Base-by-base conservation (phyloP, 2,113 vertebrate genomes). In the Chitala chitala region DNA sequence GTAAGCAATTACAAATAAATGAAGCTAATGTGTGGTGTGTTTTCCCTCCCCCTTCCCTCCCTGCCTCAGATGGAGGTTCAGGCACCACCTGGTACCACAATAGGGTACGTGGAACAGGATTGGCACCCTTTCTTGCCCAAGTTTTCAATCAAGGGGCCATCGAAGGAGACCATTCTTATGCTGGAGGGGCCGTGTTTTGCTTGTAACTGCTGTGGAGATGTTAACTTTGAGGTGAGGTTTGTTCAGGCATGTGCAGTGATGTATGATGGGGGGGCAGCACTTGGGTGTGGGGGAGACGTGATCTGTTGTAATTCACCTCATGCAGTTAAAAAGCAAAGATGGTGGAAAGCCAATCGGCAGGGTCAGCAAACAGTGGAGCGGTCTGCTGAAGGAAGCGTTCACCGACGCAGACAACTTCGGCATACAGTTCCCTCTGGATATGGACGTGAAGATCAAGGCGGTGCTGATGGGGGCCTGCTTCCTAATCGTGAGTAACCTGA, bases 321-420 rank as follows among this genome's bases (percentile, higher is more conserved):
- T 8, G 12, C 80, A 96, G 94, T 88, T 95, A 69, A 95, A 89
- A 75, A 81, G 86, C 0, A 88, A 83, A 15, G 88, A 94, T 7
- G 84, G 88, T 0, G 84, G 78, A 0, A 65, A 84, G 0, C 51
- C 84, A 0, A 90, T 95, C 10, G 94, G 94, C 2, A 90, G 90
- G 50, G 94, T 96, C 85, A 93, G 90, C 82, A 95, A 95, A 78
- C 93, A 95, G 85, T 96, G 94, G 94, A 90, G 88, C 0, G 94
- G 94, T 0, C 80, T 94, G 2, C 51, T 93, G 40, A 92, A 87
- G 69, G 94, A 96, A 69, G 84, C 86, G 42, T 91, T 95, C 83
- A 96, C 94, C 0, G 94, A 95, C 44, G 86, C 93, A 0, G 94
- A 94, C 68, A 94, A 95, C 88, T 96, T 96, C 5, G 94, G 94